Evolutionary conservation across 2,888 invertebrate species (phyloP), one percentile per base, ranked within the genome.

Genomic region (Mythimna lalbum): DNA sequence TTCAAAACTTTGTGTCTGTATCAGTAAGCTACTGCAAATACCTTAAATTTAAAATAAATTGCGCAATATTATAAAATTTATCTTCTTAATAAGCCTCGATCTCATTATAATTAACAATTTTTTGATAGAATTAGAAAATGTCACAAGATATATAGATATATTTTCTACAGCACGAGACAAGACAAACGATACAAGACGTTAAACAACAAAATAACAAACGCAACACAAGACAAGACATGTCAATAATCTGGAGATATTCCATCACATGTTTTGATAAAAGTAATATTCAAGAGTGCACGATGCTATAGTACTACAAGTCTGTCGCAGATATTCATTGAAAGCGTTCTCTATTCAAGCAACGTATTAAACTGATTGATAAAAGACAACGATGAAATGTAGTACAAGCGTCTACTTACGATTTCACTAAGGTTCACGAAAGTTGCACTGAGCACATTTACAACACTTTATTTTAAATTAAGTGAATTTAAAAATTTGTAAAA

Each of bases 321-420:
- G 19, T 12, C 27, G 17, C 53, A 56, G 64, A 75, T 55, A 57
- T 14, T 49, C 50, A 66, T 69, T 23, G 59, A 62, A 75, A 47
- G 49, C 80, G 33, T 43, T 76, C 71, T 76, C 63, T 79, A 80
- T 80, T 76, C 80, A 57, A 79, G 65, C 53, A 63, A 65, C 80
- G 67, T 70, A 36, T 75, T n/a, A 33, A 63, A 68, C 50, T 64
- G 59, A 77, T 78, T 80, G 71, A 57, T 69, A 69, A 69, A 39
- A 63, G 61, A 65, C 53, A 33, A 66, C 31, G 49, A 69, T 62
- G 56, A 66, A 71, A 75, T 80, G 59, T 71, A 76, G 67, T 76
- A 70, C 71, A 82, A 71, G 52, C 36, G 4, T 21, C 17, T 0
- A 83, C 83, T 83, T 82, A 83, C 83, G 72, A 78, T 80, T 83